Evolutionary conservation across 1,140 invertebrate species (phyloP).

Genomic region (Galleria mellonella): DNA sequence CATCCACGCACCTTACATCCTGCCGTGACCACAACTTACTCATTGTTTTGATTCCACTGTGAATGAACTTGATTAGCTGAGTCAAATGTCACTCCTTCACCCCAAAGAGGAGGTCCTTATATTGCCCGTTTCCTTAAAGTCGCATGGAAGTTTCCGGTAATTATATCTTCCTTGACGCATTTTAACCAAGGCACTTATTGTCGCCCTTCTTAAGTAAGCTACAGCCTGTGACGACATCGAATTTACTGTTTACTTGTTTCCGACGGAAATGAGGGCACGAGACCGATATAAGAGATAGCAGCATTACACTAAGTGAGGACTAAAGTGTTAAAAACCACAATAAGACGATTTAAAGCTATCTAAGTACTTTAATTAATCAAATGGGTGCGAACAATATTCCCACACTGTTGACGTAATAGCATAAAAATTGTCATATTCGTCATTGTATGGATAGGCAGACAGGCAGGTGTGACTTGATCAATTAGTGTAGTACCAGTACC

Average conservation of each 20-base stretch:
- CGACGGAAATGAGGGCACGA: constrained; percentile 62
- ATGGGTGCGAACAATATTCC: constrained; percentile 12
- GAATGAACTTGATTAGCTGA: constrained; percentile 56
- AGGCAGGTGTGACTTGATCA: constrained; percentile 58
- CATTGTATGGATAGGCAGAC: constrained; percentile 26
- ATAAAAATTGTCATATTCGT: constrained; percentile 41
- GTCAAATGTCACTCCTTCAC: constrained; percentile 67
- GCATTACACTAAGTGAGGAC: neutral
- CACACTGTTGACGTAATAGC: constrained; percentile 22
- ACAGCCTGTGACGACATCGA: constrained; percentile 51
- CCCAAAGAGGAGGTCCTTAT: constrained; percentile 43
- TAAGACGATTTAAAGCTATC: too few relatives aligned
- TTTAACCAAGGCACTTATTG: constrained; percentile 39
- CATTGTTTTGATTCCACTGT: constrained; percentile 56
- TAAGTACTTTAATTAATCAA: too few relatives aligned
- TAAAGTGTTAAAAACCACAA: too few relatives aligned
- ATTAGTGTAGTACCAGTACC: constrained; percentile 31
- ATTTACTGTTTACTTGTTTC: constrained; percentile 40
- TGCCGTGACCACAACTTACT: constrained; percentile 46
- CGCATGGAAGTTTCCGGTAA: constrained; percentile 57
- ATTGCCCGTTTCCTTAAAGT: constrained; percentile 59
- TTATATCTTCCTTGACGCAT: constrained; percentile 58
- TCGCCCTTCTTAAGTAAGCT: constrained; percentile 37
- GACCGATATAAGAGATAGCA: constrained; percentile 29
- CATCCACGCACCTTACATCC: constrained; percentile 49